Percentiles rank a stretch among this genome's conserved stretches.
Conservation (phyloP, 2,888 invertebrate genomes). For the Pandemis heparana region DNA sequence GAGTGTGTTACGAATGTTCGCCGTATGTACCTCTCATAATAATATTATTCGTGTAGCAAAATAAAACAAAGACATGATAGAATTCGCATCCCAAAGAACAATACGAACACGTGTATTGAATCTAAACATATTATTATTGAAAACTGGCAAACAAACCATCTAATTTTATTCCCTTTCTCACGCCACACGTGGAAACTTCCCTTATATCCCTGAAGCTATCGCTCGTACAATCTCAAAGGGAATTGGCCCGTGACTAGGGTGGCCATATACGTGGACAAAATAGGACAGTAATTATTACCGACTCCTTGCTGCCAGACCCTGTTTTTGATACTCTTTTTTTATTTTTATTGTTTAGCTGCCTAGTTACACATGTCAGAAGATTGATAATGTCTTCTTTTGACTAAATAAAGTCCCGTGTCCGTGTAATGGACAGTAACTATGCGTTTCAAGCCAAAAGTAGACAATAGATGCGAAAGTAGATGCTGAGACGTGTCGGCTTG, state of each 20-base stretch:
- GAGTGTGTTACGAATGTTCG: background rate
- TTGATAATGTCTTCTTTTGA: no score
- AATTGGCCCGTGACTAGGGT: constrained; percentile 1
- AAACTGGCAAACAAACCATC: constrained; percentile 8
- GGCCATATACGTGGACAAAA: background rate
- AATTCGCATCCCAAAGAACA: background rate
- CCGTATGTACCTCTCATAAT: background rate
- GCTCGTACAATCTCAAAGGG: constrained; percentile 21
- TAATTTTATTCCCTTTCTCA: background rate
- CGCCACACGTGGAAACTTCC: constrained; percentile 8
- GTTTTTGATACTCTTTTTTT: no score
- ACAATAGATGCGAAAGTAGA: no score
- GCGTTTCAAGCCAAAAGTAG: no score
- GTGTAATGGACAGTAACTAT: no score
- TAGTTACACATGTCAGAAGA: no score
- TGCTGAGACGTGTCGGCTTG: no score
- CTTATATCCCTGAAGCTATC: constrained; percentile 21
- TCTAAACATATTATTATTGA: background rate
- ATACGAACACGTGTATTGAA: background rate
- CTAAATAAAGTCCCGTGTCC: no score
- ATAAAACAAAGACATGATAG: background rate
- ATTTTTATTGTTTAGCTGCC: no score
- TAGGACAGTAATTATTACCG: no score
- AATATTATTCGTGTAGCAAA: background rate
- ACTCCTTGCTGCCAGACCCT: no score